Conservation (phyloP, 2,797 vertebrate species). For the Gadopsis marmoratus region DNA sequence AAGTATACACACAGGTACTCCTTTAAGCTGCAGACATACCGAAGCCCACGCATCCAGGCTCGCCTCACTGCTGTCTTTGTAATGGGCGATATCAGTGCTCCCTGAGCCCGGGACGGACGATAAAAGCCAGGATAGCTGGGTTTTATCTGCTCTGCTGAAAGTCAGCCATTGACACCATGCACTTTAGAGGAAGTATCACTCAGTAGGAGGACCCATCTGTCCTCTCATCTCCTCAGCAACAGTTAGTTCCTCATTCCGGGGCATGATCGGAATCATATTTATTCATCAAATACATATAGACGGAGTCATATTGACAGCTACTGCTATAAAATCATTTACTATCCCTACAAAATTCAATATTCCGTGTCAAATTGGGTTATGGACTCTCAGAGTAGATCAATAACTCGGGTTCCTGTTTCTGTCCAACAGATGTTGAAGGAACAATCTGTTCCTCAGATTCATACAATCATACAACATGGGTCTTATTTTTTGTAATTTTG, state of each 20-base stretch:
- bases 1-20: slow-evolving; percentile 51
- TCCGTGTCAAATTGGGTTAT: neutral
- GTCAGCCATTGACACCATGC: slow-evolving; percentile 87
- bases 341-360: neutral
- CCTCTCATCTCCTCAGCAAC: slow-evolving; percentile 72
- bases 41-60: slow-evolving; percentile 79
- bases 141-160: slow-evolving; percentile 88
- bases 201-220: slow-evolving; percentile 76
- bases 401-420: slow-evolving; percentile 7
- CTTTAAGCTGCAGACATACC: slow-evolving; percentile 74
- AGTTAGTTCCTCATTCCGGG: slow-evolving; percentile 35
- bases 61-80: slow-evolving; percentile 83
- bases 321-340: slow-evolving; percentile 1
- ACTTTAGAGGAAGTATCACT: slow-evolving; percentile 89
- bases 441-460: neutral
- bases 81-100: slow-evolving; percentile 84
- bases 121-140: slow-evolving; percentile 81
- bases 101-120: slow-evolving; percentile 73
- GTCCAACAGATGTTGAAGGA: neutral
- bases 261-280: slow-evolving; percentile 12
- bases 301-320: neutral
- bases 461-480: neutral
- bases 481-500: neutral
- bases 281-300: neutral
- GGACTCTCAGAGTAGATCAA: neutral